Conservation (phyloP, 2,888 invertebrate genomes). For the Troides oblongomaculatus region DNA sequence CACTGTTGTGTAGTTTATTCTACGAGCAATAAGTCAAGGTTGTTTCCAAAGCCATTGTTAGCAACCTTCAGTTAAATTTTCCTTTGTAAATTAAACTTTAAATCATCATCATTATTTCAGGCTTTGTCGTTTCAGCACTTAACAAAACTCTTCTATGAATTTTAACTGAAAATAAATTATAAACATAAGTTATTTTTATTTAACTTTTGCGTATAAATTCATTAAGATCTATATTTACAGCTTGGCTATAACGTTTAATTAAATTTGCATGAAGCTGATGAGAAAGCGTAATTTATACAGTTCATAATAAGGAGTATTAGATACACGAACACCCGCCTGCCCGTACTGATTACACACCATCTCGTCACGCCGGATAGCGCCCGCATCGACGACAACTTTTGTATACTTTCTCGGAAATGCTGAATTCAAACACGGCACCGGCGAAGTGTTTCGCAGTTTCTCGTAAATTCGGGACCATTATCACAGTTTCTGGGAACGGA, state of each 20-base stretch:
- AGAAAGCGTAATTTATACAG: background rate
- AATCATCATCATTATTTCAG: too few species aligned
- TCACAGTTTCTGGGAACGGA: constrained; percentile 7
- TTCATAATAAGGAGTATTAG: background rate
- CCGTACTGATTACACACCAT: constrained; percentile 10
- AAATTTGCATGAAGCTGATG: background rate
- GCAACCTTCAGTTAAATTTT: too few species aligned
- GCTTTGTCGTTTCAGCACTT: too few species aligned
- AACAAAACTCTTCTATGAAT: too few species aligned
- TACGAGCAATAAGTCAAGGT: too few species aligned
- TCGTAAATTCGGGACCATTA: background rate
- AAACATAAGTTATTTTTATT: too few species aligned
- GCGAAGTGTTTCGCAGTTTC: background rate
- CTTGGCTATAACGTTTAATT: background rate
- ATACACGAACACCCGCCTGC: background rate
- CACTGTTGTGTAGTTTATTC: too few species aligned
- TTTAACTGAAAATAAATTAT: too few species aligned
- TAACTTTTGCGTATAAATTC: too few species aligned
- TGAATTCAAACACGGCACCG: background rate
- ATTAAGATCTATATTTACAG: too few species aligned
- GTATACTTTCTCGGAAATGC: constrained; percentile 9
- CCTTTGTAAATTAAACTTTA: too few species aligned
- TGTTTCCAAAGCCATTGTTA: too few species aligned
- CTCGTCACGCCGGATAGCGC: constrained; percentile 3
- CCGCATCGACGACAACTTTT: constrained; percentile 17